Conservation (phyloP, 2,113 vertebrate species). For the Daubentonia madagascariensis region DNA sequence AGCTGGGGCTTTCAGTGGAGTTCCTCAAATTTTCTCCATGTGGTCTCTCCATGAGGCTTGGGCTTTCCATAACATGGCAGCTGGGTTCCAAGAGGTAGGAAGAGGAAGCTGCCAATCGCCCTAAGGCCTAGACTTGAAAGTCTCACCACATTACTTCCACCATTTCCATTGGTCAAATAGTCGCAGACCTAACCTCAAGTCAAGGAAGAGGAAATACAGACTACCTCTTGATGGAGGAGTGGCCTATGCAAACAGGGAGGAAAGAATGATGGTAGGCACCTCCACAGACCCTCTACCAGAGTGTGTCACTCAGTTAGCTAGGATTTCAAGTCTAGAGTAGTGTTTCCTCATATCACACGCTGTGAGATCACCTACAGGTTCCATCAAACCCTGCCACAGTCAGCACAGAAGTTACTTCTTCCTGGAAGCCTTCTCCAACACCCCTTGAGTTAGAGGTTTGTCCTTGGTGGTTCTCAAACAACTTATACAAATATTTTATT, state of each 20-base stretch:
- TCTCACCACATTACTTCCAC: background rate
- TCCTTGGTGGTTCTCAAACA: background rate
- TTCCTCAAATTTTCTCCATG: background rate
- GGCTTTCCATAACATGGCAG: background rate
- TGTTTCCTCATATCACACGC: background rate
- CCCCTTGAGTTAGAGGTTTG: background rate
- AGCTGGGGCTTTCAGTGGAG: background rate
- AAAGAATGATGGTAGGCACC: background rate
- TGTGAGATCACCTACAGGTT: background rate
- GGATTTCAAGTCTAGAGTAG: background rate
- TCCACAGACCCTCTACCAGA: background rate
- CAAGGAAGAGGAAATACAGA: background rate
- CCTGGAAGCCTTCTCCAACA: background rate
- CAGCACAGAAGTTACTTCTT: background rate
- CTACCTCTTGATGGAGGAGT: background rate
- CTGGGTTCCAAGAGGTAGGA: background rate
- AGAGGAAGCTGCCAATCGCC: background rate
- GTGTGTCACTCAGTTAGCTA: background rate
- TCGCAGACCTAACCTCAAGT: background rate
- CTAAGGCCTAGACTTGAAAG: background rate
- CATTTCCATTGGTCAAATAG: background rate
- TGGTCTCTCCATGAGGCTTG: background rate
- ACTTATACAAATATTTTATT: background rate
- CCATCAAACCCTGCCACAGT: background rate
- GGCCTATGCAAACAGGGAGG: background rate